phyloP scores from a whole-genome alignment of 2,888 invertebrate genomes.

The Lacanobia oleracea region DNA sequence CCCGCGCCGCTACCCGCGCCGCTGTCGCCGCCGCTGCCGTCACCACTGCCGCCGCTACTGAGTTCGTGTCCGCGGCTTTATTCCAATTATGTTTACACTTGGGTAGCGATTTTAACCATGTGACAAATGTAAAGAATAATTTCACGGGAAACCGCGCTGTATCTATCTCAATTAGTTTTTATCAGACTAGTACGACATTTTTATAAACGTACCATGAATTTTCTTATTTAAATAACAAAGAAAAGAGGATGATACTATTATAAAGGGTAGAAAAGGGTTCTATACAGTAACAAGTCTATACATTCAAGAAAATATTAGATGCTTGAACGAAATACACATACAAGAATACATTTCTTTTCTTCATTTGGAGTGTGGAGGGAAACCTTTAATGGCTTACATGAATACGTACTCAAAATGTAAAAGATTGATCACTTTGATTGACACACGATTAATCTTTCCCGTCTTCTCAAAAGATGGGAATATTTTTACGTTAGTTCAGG shows the following conservation, averaged over 20 bases:
- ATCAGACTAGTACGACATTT: background rate
- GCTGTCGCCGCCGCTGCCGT: no score
- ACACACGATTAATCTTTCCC: conserved; percentile 35
- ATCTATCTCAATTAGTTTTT: conserved; percentile 24
- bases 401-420: conserved; percentile 28
- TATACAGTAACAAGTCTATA: background rate
- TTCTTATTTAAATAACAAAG: conserved; percentile 20
- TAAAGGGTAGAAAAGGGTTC: conserved; percentile 1
- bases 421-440: conserved; percentile 36
- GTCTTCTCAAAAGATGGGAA: background rate
- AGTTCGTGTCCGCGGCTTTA: no score
- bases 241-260: background rate
- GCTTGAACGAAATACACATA: no score
- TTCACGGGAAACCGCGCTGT: conserved; percentile 1
- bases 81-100: background rate
- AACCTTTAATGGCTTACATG: conserved; percentile 29
- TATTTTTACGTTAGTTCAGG: conserved; percentile 6
- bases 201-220: background rate
- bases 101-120: background rate
- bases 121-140: conserved; percentile 3
- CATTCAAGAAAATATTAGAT: conserved; percentile 9
- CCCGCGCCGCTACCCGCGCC: no score
- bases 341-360: conserved; percentile 6
- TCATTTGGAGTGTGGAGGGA: background rate
- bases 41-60: no score